phyloP scores from a whole-genome alignment of 2,797 vertebrate genomes.

The Pseudomugil tenellus region DNA sequence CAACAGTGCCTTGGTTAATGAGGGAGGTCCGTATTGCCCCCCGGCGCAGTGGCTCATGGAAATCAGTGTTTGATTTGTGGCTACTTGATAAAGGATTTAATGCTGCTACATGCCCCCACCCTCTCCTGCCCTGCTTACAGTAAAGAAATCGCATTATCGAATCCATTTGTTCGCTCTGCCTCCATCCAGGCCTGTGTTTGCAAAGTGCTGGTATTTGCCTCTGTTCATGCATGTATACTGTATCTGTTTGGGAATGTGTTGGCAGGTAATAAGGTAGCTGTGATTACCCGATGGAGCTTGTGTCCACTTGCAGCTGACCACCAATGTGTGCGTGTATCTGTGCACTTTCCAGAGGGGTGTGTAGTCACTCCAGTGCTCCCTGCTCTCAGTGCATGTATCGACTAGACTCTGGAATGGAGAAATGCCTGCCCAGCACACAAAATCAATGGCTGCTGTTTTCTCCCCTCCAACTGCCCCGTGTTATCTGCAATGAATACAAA shows the following conservation, averaged over 20 bases:
- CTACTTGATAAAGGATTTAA: constrained; percentile 78
- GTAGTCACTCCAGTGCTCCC: constrained; percentile 50
- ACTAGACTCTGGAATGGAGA: constrained; percentile 82
- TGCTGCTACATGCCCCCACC: constrained; percentile 54
- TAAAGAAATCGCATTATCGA: constrained; percentile 61
- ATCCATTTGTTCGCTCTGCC: constrained; percentile 55
- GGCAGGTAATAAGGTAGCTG: constrained; percentile 64
- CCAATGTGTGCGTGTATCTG: constrained; percentile 28
- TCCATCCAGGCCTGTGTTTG: constrained; percentile 32
- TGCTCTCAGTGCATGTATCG: constrained; percentile 72
- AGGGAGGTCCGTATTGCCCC: constrained; percentile 70
- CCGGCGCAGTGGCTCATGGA: constrained; percentile 64
- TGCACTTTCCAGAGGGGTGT: constrained; percentile 65
- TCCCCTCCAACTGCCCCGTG: constrained; percentile 69
- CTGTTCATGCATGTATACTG: constrained; percentile 35
- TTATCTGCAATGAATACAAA: constrained; percentile 81
- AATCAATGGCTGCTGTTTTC: constrained; percentile 84
- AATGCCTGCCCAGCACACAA: constrained; percentile 80
- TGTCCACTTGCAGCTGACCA: constrained; percentile 61
- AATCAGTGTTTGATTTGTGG: constrained; percentile 81
- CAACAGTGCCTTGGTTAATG: constrained; percentile 48
- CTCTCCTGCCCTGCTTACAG: constrained; percentile 17
- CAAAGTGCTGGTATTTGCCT: constrained; percentile 41
- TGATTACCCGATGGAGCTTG: constrained; percentile 72
- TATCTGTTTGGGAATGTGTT: constrained; percentile 38